Evolutionary conservation across 2,113 vertebrate genomes (phyloP), one percentile per base, ranked within the genome.

Genomic region (Scopus umbretta): DNA sequence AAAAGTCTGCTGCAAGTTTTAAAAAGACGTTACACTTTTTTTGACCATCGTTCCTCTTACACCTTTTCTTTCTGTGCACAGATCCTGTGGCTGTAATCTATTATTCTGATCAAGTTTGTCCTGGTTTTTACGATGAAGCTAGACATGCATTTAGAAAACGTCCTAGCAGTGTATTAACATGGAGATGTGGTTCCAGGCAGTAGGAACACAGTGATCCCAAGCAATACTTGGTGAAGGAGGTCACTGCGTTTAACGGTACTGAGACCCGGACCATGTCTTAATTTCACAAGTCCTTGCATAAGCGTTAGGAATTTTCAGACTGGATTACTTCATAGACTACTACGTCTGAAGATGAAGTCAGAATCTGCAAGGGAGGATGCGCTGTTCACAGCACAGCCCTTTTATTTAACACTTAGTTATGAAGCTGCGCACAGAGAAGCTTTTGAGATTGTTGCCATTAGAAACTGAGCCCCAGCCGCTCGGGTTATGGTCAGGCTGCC

Each of bases 391-490:
- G 96, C 89, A 81, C 90, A 84, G 78, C 80, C 88, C 68, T 97
- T 97, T 88, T 94, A 91, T 95, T 97, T 94, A 95, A 92, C 74
- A 78, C 93, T 97, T 97, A 96, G 97, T 97, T 97, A 97, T 13
- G 52, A 95, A 95, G 82, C 95, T 88, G 85, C 65, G 97, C 96
- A 90, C 65, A 96, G 94, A 97, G 96, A 66, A 96, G 96, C 96
- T 88, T 97, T 92, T 97, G 97, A 98, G 97, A 96, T 97, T 94
- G 98, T 99, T 98, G 98, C 98, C 96, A 96, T 98, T 98, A 98
- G 98, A 98, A 98, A 98, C 98, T 97, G 98, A 97, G 96, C 97
- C 95, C 90, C 92, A 21, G 49, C 87, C 9, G 12, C 80, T 40
- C 4, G 56, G 81, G 65, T 79, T 96, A 49, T 97, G 97, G 98